Conservation (phyloP, 2,888 invertebrate genomes). For the Chymomyza amoena region DNA sequence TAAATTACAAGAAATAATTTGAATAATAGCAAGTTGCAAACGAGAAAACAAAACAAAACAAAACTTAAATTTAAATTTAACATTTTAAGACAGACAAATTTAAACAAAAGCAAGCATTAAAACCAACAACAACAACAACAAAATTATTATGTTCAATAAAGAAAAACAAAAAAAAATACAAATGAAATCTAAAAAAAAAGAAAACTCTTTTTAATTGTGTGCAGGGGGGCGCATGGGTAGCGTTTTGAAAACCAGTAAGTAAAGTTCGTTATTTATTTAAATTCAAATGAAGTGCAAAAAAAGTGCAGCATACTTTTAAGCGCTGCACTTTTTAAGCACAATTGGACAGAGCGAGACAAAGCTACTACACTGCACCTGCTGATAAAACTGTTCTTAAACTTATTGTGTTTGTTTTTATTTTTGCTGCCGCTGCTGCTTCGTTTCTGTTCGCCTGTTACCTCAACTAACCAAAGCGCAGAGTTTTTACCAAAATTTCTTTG, state of each 20-base stretch:
- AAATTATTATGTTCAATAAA: slow-evolving; percentile 78
- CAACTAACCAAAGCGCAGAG: no score
- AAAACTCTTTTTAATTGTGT: background rate
- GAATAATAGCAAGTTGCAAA: slow-evolving; percentile 23
- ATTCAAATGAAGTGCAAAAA: background rate
- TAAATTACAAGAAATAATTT: slow-evolving; percentile 17
- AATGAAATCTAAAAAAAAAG: slow-evolving; percentile 55
- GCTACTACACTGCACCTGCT: no score
- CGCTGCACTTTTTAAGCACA: no score
- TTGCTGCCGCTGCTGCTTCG: no score
- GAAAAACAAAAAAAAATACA: slow-evolving; percentile 57
- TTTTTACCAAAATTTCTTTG: no score
- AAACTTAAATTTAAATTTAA: slow-evolving; percentile 49
- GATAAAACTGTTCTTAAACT: no score
- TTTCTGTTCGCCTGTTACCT: no score
- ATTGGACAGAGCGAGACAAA: no score
- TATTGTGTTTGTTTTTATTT: no score
- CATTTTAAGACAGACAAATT: slow-evolving; percentile 32
- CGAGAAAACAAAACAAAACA: background rate
- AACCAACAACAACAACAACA: slow-evolving; percentile 44
- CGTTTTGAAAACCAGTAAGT: background rate
- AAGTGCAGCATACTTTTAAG: background rate
- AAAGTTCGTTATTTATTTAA: background rate
- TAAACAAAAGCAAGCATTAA: slow-evolving; percentile 49
- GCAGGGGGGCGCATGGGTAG: no score